Evolutionary conservation across 1,140 invertebrate genomes (phyloP), one percentile per base, ranked within the genome.

Genomic region (Zaprionus lachaisei): DNA sequence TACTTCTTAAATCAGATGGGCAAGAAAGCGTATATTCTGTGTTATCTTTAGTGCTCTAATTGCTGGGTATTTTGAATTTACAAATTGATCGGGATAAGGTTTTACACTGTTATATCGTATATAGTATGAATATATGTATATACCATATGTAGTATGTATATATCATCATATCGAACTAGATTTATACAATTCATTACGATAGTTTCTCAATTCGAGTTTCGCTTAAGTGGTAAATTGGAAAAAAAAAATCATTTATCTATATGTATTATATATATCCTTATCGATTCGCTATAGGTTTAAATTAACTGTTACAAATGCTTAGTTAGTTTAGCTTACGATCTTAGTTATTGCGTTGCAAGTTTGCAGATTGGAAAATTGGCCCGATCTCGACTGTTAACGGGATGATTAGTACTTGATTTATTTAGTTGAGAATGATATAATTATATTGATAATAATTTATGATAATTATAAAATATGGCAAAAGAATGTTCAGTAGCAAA

Each of bases 321-420:
- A 22, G 20, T 22, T 51, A 51, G 47, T 51, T 24, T 51, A 51
- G 47, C 47, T 51, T 51, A 51, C 47, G 47, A 24, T 51, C 20
- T 51, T 51, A 51, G 47, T 51, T 51, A 51, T 51, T 51, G 47
- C 47, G 20, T 51, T 24, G 47, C 47, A 51, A 22, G 47, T 51
- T 51, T 51, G 47, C 47, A 51, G 47, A 51, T 51, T 51, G 47
- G 47, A 24, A 51, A 51, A 22, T 51, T 51, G 17, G 17, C 47
- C 47, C 47, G 47, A 22, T 24, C 47, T 24, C 4, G 11, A 22
- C 20, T 51, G 4, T 5, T 51, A 2, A 17, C 9, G 15, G 5
- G 47, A 7, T 51, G 12, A 7, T 22, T 49, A 22, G 14, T 34
- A 34, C 0, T 34, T 11, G 31, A 34, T 11, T 34, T 11, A 11